phyloP scores from a whole-genome alignment of 2,113 vertebrate species.

The Balaenoptera acutorostrata region DNA sequence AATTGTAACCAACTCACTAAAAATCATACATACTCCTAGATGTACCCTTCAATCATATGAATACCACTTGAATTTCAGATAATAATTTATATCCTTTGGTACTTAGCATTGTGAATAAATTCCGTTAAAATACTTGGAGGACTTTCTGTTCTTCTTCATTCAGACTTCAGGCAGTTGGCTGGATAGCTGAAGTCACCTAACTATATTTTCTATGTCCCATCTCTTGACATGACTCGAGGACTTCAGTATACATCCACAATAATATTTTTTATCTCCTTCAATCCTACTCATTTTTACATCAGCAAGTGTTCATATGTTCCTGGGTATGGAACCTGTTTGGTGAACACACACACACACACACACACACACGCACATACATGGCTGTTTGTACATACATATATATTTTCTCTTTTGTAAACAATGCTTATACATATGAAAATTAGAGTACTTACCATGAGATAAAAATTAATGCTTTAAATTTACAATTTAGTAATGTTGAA shows the following conservation, averaged over 20 bases:
- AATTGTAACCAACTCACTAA: neutral
- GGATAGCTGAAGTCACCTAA: neutral
- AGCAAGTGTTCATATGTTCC: neutral
- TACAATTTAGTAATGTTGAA: neutral
- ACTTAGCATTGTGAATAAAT: neutral
- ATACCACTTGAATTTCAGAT: neutral
- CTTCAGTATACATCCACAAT: neutral
- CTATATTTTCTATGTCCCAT: neutral
- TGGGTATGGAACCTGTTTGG: neutral
- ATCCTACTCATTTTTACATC: neutral
- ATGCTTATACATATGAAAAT: neutral
- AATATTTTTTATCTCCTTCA: neutral
- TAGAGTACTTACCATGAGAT: neutral
- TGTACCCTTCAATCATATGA: neutral
- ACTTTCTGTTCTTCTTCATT: neutral
- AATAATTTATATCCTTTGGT: neutral
- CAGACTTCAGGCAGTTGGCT: neutral
- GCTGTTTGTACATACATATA: neutral
- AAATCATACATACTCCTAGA: neutral
- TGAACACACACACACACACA: neutral
- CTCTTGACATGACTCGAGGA: neutral
- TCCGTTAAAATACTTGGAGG: neutral
- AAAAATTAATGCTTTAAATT: neutral
- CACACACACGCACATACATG: neutral
- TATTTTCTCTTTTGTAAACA: neutral